Conservation (phyloP, 2,888 invertebrate species). For the Lasioglossum vierecki region DNA sequence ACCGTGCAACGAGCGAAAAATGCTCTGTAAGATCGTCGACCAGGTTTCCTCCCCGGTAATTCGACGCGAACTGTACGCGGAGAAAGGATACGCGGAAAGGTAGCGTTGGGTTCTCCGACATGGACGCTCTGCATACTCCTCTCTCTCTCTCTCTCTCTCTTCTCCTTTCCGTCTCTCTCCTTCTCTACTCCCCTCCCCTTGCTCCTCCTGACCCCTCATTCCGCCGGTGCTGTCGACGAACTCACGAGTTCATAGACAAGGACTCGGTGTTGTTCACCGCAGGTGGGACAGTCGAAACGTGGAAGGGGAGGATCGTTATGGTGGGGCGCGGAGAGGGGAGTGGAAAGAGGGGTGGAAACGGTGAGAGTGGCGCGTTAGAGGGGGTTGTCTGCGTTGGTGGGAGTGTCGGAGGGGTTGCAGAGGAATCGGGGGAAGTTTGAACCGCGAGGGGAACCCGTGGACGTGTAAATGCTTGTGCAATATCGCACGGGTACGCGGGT, state of each 20-base stretch:
- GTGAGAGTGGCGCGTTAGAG: constrained; percentile 36
- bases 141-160: constrained; percentile 15
- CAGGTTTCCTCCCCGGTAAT: constrained; percentile 67
- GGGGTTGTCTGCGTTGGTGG: constrained; percentile 39
- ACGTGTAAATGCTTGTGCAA: constrained; percentile 71
- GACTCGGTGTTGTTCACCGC: constrained; percentile 68
- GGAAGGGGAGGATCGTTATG: constrained; percentile 1
- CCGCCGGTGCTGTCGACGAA: constrained; percentile 49
- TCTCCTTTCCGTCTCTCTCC: background rate
- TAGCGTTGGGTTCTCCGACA: constrained; percentile 62
- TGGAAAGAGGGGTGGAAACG: constrained; percentile 30
- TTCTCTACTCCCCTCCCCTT: constrained; percentile 19
- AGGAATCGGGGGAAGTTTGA: constrained; percentile 19
- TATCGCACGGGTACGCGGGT: constrained; percentile 34
- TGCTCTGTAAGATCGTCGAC: constrained; percentile 54
- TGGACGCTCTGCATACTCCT: constrained; percentile 38
- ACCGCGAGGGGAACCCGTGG: constrained; percentile 43
- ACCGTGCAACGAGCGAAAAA: background rate
- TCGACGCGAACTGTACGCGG: constrained; percentile 66
- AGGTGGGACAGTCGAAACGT: constrained; percentile 60
- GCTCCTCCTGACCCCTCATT: constrained; percentile 8
- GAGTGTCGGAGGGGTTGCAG: constrained; percentile 47
- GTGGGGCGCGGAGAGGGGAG: constrained; percentile 8
- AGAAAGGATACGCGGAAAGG: constrained; percentile 74
- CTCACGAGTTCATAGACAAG: constrained; percentile 68